A percentile compares a stretch with the other conserved stretches of the same genome.
phyloP scores from a whole-genome alignment of 1,140 invertebrate species.

The Drosophila arawakana region DNA sequence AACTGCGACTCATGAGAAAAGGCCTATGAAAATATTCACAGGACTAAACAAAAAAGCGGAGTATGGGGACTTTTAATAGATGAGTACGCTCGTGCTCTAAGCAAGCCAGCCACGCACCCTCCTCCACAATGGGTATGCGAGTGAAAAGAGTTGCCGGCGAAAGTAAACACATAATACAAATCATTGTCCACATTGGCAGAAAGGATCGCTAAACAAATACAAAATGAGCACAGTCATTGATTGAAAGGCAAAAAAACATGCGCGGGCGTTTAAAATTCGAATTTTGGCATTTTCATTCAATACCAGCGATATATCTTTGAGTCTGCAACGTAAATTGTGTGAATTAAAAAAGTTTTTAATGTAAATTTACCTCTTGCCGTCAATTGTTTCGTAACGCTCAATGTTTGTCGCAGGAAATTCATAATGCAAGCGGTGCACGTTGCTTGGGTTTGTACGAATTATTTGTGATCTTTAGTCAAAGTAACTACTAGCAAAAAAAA shows the following conservation, averaged over 20 bases:
- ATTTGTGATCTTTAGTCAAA: not conserved
- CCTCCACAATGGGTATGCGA: not conserved
- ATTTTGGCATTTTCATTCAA: not conserved
- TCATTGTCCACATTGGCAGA: constrained; percentile 24
- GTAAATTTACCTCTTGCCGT: constrained; percentile 65
- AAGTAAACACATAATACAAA: constrained; percentile 47
- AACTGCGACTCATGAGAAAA: constrained; percentile 57
- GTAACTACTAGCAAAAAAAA: too few relatives aligned
- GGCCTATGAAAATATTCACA: constrained; percentile 72
- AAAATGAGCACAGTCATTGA: constrained; percentile 51
- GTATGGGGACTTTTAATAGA: constrained; percentile 1
- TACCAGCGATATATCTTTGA: not conserved
- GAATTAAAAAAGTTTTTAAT: not conserved
- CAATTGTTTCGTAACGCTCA: constrained; percentile 83
- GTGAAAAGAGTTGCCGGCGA: constrained; percentile 41
- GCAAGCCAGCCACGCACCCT: constrained; percentile 55
- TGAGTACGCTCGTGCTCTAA: constrained; percentile 12
- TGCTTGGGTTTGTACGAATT: not conserved
- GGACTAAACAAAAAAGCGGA: not conserved
- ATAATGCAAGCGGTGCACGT: constrained; percentile 32
- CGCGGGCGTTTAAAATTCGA: not conserved
- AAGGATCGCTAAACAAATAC: constrained; percentile 39
- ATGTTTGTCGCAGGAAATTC: constrained; percentile 82
- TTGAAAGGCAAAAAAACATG: constrained; percentile 14
- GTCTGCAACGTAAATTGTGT: not conserved